Evolutionary conservation across 2,113 vertebrate genomes (phyloP).

Genomic region (Mellivora capensis): DNA sequence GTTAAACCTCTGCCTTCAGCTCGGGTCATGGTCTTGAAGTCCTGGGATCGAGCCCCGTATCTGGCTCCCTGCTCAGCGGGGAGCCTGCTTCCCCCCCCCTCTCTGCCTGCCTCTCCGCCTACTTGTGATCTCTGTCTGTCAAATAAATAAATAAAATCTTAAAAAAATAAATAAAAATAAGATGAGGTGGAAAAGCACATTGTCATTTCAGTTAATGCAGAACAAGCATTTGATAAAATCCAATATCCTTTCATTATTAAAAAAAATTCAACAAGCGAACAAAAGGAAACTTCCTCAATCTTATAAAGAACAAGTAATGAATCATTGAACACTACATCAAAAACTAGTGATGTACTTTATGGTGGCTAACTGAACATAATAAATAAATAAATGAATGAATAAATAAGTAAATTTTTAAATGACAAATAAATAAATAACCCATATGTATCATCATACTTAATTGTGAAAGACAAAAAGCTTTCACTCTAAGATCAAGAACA

Average conservation of each 20-base stretch:
- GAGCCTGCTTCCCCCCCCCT: too few relatives aligned
- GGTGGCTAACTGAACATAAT: too few relatives aligned
- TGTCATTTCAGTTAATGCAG: neutral
- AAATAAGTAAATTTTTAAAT: too few relatives aligned
- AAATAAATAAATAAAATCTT: neutral
- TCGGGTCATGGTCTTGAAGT: too few relatives aligned
- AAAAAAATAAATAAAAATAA: neutral
- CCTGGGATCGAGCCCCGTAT: too few relatives aligned
- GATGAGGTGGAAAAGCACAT: neutral
- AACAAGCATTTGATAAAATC: neutral
- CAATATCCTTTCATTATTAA: neutral
- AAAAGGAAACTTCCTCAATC: neutral
- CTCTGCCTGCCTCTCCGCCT: too few relatives aligned
- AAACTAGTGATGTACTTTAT: too few relatives aligned
- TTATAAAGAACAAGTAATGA: neutral
- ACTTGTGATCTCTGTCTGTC: too few relatives aligned
- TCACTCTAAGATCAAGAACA: neutral
- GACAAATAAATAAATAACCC: neutral
- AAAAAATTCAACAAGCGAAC: neutral
- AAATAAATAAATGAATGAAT: too few relatives aligned
- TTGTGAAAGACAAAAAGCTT: neutral
- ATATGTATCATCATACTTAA: neutral
- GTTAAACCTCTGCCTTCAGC: too few relatives aligned
- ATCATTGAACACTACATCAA: too few relatives aligned
- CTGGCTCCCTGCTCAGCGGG: too few relatives aligned